phyloP scores from a whole-genome alignment of 2,113 vertebrate genomes.

The Gymnogyps californianus region DNA sequence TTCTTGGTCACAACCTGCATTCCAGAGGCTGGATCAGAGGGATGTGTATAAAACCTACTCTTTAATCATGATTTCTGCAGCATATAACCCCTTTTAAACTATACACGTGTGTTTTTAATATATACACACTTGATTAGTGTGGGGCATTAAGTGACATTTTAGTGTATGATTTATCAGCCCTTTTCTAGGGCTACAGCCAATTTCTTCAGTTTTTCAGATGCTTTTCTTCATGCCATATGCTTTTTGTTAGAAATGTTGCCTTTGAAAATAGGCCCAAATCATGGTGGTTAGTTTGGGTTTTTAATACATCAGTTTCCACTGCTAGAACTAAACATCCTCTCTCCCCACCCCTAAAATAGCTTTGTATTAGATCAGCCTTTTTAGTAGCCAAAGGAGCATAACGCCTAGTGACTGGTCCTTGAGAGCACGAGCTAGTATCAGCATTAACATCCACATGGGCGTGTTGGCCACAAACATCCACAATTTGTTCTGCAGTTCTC shows the following conservation, averaged over 20 bases:
- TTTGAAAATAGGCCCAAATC: neutral
- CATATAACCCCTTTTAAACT: neutral
- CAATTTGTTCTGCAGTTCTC: neutral
- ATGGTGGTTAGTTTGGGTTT: accelerated
- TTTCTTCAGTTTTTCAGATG: neutral
- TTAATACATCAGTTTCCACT: neutral
- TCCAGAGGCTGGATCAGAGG: neutral
- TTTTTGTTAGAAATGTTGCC: neutral
- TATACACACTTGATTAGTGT: neutral
- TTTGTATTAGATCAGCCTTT: neutral
- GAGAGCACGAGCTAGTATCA: neutral
- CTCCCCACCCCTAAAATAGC: neutral
- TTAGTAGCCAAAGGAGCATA: neutral
- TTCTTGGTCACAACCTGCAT: neutral
- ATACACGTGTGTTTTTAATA: accelerated
- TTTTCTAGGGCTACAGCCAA: neutral
- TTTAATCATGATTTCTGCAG: neutral
- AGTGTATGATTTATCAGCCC: neutral
- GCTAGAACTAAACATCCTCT: neutral
- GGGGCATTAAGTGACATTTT: neutral
- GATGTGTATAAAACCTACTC: neutral
- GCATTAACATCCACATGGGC: accelerated
- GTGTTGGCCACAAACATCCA: neutral
- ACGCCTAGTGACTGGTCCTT: neutral
- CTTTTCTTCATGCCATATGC: neutral